Base-by-base conservation (phyloP, 1,140 invertebrate genomes). In the Reticulitermes speratus region DNA sequence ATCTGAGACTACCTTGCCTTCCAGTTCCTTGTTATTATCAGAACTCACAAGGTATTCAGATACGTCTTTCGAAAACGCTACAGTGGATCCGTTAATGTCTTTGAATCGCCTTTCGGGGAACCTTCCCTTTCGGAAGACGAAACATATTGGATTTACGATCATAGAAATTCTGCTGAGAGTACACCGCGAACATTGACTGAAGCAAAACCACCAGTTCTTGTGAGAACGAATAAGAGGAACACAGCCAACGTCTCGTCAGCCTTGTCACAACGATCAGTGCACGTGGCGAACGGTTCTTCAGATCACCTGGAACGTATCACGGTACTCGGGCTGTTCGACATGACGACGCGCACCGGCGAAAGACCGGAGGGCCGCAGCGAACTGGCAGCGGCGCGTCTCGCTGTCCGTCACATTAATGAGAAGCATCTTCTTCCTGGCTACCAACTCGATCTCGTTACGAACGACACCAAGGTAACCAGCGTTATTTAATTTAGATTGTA, bases 401-500 rank as follows among this genome's bases (percentile, higher is more conserved):
- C 96, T 2, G 93, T 97, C 38, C 90, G 94, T 84, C 94, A 96
- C 86, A 94, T 97, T 88, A 97, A 97, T 91, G 90, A 93, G 85
- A 92, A 93, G 88, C 90, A 91, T 14, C 88, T 96, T 84, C 91
- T 97, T 38, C 93, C 94, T 0, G 95, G 94, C 44, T 96, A 96
- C 89, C 92, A 91, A 52, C 91, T 97, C 55, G 92, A 94, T 86
- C 93, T 97, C 83, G 91, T 96, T 87, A 94, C 94, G 88, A 97
- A 97, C 89, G 96, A 97, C 89, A 97, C 96, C 2, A 94, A 96
- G 95, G 96, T 97, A 92, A 91, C 91, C 82, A 25, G 65, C 25
- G n/a, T 30, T 0, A 3, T 30, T 30, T 75, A 9, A 30, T 30
- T 30, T 16, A 55, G 5, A 6, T 55, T 55, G 38, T 38, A 38